Percentiles rank a stretch among this genome's conserved stretches.
phyloP scores from a whole-genome alignment of 2,888 invertebrate species.

The Dromius quadrimaculatus region DNA sequence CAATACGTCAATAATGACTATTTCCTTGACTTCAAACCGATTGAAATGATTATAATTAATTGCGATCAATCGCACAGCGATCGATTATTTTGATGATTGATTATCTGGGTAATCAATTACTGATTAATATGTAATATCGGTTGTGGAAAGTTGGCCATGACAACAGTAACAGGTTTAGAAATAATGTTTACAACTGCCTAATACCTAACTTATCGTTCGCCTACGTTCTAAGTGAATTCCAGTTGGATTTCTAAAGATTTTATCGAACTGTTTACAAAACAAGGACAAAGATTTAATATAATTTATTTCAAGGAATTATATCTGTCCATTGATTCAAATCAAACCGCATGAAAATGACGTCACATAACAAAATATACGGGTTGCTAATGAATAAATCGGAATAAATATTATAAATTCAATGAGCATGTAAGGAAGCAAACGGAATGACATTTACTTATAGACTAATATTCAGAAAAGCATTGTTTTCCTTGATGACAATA shows the following conservation, averaged over 20 bases:
- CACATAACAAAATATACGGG: too few relatives aligned
- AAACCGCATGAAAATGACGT: too few relatives aligned
- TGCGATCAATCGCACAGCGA: slow-evolving; percentile 25
- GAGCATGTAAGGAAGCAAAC: too few relatives aligned
- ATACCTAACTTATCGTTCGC: slow-evolving; percentile 18
- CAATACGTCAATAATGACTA: neutral
- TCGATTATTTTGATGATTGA: slow-evolving; percentile 46
- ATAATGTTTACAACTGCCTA: slow-evolving; percentile 32
- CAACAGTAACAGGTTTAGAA: slow-evolving; percentile 34
- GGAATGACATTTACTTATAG: too few relatives aligned
- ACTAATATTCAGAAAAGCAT: too few relatives aligned
- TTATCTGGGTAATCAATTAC: slow-evolving; percentile 34
- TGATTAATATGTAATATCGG: slow-evolving; percentile 38
- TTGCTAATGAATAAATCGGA: too few relatives aligned
- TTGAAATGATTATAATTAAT: slow-evolving; percentile 31
- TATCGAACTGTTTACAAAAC: slow-evolving; percentile 12
- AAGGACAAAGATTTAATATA: too few relatives aligned
- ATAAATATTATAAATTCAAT: too few relatives aligned
- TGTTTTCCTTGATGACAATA: too few relatives aligned
- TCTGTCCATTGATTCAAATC: too few relatives aligned
- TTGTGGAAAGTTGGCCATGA: slow-evolving; percentile 31
- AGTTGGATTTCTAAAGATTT: neutral
- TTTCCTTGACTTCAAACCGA: neutral
- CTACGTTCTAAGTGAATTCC: slow-evolving; percentile 4
- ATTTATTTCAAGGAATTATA: too few relatives aligned